Conservation (phyloP, 2,888 invertebrate species). For the Pristionchus arcanus region DNA sequence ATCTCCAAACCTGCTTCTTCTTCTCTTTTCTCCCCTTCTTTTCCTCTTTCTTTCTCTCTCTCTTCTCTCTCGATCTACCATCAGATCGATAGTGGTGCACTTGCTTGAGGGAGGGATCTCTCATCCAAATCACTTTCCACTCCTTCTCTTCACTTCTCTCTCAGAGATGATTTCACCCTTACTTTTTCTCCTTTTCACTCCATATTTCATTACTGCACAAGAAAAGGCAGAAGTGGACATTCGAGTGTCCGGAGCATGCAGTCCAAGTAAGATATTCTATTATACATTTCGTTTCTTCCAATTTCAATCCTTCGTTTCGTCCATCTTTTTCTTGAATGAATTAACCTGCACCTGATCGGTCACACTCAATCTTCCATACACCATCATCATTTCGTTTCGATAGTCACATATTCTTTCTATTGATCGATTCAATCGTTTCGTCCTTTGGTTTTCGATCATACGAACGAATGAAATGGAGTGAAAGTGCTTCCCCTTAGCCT, state of each 20-base stretch:
- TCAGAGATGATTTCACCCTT: constrained; percentile 23
- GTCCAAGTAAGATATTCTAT: constrained; percentile 72
- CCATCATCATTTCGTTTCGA: not conserved
- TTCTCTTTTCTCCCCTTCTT: not conserved
- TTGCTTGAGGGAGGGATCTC: constrained; percentile 39
- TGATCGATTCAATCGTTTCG: constrained; percentile 21
- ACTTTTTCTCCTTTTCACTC: constrained; percentile 23
- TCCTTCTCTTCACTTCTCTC: not conserved
- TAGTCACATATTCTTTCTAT: not conserved
- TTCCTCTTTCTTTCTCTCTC: not conserved
- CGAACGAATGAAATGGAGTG: constrained; percentile 32
- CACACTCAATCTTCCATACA: constrained; percentile 1
- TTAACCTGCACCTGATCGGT: not conserved
- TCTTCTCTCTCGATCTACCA: constrained; percentile 34
- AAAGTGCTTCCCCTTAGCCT: constrained; percentile 46
- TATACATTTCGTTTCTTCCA: not conserved
- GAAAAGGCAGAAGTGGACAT: constrained; percentile 79
- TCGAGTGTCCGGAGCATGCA: constrained; percentile 78
- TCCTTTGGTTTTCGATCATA: constrained; percentile 34
- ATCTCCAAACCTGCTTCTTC: constrained; percentile 34
- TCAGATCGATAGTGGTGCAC: constrained; percentile 28
- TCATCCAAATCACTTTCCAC: constrained; percentile 6
- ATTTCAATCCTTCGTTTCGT: not conserved
- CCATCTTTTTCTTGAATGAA: not conserved
- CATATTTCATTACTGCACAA: constrained; percentile 59